Evolutionary conservation across 1,140 invertebrate species (phyloP).

Genomic region (Drosophila sulfurigaster): DNA sequence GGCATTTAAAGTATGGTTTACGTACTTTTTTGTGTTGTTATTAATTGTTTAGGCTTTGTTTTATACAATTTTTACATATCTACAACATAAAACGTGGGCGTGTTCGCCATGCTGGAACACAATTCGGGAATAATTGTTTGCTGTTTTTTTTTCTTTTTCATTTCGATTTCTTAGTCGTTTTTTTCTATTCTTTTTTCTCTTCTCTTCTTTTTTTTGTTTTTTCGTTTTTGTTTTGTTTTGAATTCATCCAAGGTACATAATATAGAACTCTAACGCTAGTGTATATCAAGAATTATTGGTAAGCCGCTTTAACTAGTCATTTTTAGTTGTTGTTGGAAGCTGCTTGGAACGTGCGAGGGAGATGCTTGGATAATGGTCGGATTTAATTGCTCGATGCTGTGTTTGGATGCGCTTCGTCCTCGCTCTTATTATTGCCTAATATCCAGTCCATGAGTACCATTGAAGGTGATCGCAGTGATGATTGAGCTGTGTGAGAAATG

Average conservation of each 20-base stretch:
- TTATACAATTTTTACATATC: slow-evolving; percentile 79
- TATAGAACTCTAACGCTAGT: slow-evolving; percentile 57
- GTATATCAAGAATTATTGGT: slow-evolving; percentile 34
- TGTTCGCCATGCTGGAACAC: slow-evolving; percentile 21
- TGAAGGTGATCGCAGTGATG: slow-evolving; percentile 89
- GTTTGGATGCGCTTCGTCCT: slow-evolving; percentile 35
- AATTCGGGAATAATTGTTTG: slow-evolving; percentile 44
- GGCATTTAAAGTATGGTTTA: slow-evolving; percentile 24
- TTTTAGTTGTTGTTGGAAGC: neutral
- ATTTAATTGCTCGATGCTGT: slow-evolving; percentile 6
- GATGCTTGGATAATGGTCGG: neutral
- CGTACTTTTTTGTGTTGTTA: slow-evolving; percentile 43
- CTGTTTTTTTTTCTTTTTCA: slow-evolving; percentile 10
- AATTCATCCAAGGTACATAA: slow-evolving; percentile 67
- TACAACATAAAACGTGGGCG: slow-evolving; percentile 71
- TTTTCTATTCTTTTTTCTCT: slow-evolving; percentile 1
- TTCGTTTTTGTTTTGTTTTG: slow-evolving; percentile 13
- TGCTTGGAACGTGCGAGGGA: slow-evolving; percentile 12
- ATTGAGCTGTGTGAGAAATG: slow-evolving; percentile 86
- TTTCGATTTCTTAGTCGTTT: slow-evolving; percentile 23
- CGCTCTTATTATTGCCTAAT: slow-evolving; percentile 87
- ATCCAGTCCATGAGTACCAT: slow-evolving; percentile 92
- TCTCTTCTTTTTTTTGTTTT: neutral
- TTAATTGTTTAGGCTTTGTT: slow-evolving; percentile 44
- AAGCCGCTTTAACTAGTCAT: slow-evolving; percentile 18